Evolutionary conservation across 2,797 vertebrate genomes (phyloP), one percentile per base, ranked within the genome.

Genomic region (Crenuchus spilurus): DNA sequence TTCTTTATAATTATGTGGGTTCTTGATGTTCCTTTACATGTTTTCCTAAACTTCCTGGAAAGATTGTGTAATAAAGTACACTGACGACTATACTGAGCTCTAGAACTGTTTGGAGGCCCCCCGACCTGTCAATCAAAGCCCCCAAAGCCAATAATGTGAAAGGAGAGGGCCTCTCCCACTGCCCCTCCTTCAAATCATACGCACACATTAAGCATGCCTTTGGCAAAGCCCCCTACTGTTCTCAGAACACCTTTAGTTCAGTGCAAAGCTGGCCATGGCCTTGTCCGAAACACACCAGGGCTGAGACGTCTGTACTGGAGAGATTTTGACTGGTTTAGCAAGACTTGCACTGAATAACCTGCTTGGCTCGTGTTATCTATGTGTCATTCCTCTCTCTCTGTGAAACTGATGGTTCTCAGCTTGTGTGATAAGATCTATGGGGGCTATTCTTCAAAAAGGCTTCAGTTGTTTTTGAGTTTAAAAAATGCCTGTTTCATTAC

Each of bases 101-200:
- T 48, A 61, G 18, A 26, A 41, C 18, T 57, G 30, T 51, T 37
- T 55, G 20, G 26, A 63, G 26, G 37, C 6, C 52, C 28, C 55
- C 54, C 41, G n/a, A 49, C n/a, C n/a, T 60, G 33, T 52, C 24
- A 26, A 8, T 74, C 58, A 10, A 30, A 0, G 39, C 5, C 24
- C 64, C 60, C 52, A 42, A 18, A 42, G 26, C 73, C 73, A 73
- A 77, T 62, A 13, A 9, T 46, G 41, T 55, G 6, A 74, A 30
- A 49, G 39, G 33, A 37, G 6, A 11, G 60, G 8, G 18, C 46
- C 26, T 42, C 72, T 35, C 42, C 64, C 55, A 49, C 65, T 6
- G 24, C 28, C 41, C 28, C 44, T 22, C 13, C 20, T 42, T 54
- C 31, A 48, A 26, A 73, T 68, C 35, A 30, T 52, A 62, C 22